These are phyloP conservation scores for Astyanax mexicanus DNA, from an alignment of 2,797 vertebrate species.

Conservation along the genomic window DNA sequence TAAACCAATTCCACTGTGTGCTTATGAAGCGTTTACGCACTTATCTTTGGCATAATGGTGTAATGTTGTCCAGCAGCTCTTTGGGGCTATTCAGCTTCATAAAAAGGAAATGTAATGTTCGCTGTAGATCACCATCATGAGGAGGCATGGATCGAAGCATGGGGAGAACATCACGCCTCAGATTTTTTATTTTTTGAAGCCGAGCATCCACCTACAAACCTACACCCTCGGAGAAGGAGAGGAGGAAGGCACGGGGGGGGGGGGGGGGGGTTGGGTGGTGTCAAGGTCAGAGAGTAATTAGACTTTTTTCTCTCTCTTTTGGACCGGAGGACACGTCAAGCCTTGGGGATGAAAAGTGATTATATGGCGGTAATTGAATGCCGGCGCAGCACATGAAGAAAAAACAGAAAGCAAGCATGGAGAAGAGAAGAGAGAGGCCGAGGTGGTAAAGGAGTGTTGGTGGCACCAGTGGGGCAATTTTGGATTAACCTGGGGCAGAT, in stretches of 20 bases:
- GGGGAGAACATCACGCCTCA: not conserved
- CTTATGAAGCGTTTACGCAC: constrained; percentile 3
- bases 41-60: not conserved
- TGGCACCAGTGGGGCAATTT: not conserved
- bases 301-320: constrained; percentile 73
- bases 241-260: no score
- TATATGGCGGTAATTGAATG: constrained; percentile 78
- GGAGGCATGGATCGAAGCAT: constrained; percentile 7
- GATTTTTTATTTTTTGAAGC: no score
- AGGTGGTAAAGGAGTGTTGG: not conserved
- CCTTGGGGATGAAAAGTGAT: constrained; percentile 80
- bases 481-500: not conserved
- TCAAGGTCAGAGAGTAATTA: constrained; percentile 71
- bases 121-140: constrained; percentile 10
- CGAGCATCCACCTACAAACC: not conserved
- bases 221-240: constrained; percentile 35
- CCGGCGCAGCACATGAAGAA: constrained; percentile 65
- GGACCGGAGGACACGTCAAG: constrained; percentile 71
- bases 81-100: constrained; percentile 1
- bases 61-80: not conserved
- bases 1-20: not conserved
- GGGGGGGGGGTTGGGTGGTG: no score
- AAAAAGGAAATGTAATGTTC: constrained; percentile 20
- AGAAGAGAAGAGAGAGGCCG: not conserved
- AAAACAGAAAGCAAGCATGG: constrained; percentile 47